These are phyloP conservation scores for Himalopsyche kuldschensis DNA, from an alignment of 2,888 invertebrate species.

Conservation along the genomic window DNA sequence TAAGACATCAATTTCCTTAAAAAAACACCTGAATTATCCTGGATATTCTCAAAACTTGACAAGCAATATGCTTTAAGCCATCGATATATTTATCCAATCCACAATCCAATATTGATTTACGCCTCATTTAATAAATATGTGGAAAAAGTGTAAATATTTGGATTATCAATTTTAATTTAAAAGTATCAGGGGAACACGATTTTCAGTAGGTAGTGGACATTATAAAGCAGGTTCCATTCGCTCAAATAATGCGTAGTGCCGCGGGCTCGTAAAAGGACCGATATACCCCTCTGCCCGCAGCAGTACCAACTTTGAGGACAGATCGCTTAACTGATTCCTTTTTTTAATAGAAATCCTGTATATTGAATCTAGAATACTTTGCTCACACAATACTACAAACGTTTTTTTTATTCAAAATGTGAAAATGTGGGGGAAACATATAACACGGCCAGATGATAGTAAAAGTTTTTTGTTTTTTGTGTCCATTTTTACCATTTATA, in stretches of 20 bases:
- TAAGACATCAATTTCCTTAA: too few species aligned
- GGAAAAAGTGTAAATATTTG: neutral
- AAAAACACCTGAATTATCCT: too few species aligned
- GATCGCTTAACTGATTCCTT: constrained; percentile 6
- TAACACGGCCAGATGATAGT: too few species aligned
- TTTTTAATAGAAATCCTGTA: neutral
- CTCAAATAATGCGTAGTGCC: neutral
- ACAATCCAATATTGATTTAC: too few species aligned
- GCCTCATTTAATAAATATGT: neutral
- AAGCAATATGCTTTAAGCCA: too few species aligned
- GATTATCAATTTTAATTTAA: neutral
- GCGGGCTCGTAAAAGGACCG: neutral
- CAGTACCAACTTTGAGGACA: neutral
- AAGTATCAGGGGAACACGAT: neutral
- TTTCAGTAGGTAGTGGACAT: neutral
- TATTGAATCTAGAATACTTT: neutral
- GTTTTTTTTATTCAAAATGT: neutral
- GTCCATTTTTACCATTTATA: too few species aligned
- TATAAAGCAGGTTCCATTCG: neutral
- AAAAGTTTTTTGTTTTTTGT: too few species aligned
- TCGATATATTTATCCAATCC: too few species aligned
- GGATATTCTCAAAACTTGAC: too few species aligned
- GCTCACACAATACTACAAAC: neutral
- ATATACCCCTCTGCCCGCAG: neutral
- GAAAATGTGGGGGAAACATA: neutral